These are phyloP conservation scores for Urocyon cinereoargenteus DNA, from an alignment of 2,797 vertebrate species.

Conservation along the genomic window DNA sequence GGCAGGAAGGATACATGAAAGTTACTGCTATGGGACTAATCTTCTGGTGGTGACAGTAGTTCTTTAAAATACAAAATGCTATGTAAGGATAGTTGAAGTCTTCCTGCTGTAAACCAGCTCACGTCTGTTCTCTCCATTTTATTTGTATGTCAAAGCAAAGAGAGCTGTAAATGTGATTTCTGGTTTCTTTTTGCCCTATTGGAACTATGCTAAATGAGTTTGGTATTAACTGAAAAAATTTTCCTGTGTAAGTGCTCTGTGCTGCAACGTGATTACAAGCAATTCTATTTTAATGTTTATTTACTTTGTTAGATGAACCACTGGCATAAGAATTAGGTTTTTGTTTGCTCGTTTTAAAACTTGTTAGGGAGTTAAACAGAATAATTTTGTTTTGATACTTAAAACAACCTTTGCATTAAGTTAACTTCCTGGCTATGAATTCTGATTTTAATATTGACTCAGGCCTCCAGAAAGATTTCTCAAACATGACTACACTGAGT, in stretches of 20 bases:
- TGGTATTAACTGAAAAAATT: constrained; percentile 46
- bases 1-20: background rate
- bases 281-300: constrained; percentile 33
- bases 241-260: background rate
- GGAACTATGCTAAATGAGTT: background rate
- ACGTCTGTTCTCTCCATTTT: background rate
- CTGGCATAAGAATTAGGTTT: constrained; percentile 24
- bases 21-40: background rate
- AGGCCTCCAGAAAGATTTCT: background rate
- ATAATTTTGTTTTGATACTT: constrained; percentile 29
- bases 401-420: constrained; percentile 37
- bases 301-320: constrained; percentile 9
- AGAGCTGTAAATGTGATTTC: background rate
- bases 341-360: constrained; percentile 5
- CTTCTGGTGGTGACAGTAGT: background rate
- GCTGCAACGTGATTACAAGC: background rate
- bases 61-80: background rate
- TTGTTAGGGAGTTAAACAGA: constrained; percentile 41
- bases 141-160: constrained; percentile 53
- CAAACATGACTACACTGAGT: background rate
- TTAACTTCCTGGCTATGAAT: constrained; percentile 43
- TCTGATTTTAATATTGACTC: background rate
- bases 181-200: background rate
- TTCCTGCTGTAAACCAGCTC: background rate
- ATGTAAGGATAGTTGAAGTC: background rate